Evolutionary conservation across 1,140 invertebrate species (phyloP).

Genomic region (Pachyrhynchus sulphureomaculatus): DNA sequence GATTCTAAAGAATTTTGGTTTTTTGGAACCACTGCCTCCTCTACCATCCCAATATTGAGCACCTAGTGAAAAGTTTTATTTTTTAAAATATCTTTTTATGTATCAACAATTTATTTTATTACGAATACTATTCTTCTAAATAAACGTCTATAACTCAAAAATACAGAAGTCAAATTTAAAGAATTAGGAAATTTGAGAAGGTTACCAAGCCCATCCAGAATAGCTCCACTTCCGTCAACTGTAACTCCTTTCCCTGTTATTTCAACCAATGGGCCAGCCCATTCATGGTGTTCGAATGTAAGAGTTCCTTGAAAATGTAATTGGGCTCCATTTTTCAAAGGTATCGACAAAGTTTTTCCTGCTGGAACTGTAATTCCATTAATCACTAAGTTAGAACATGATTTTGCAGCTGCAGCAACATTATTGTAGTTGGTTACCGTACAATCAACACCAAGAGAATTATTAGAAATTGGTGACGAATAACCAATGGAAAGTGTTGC

Average conservation of each 20-base stretch:
- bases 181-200: neutral
- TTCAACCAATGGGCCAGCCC: constrained; percentile 23
- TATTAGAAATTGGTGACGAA: no score
- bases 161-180: neutral
- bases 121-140: neutral
- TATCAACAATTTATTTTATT: neutral
- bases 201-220: constrained; percentile 13
- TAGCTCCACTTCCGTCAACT: constrained; percentile 6
- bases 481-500: no score
- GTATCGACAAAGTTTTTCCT: constrained; percentile 1
- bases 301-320: constrained; percentile 14
- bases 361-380: constrained; percentile 8
- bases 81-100: neutral
- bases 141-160: neutral
- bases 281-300: constrained; percentile 18
- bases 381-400: neutral
- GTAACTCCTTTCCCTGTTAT: constrained; percentile 16
- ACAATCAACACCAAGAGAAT: no score
- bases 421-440: neutral
- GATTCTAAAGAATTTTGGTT: no score
- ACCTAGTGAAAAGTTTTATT: no score
- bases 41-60: constrained; percentile 29
- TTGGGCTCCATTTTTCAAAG: constrained; percentile 7
- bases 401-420: neutral
- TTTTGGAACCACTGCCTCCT: constrained; percentile 18